phyloP scores from a whole-genome alignment of 2,797 vertebrate species.

The Botia kubotai region DNA sequence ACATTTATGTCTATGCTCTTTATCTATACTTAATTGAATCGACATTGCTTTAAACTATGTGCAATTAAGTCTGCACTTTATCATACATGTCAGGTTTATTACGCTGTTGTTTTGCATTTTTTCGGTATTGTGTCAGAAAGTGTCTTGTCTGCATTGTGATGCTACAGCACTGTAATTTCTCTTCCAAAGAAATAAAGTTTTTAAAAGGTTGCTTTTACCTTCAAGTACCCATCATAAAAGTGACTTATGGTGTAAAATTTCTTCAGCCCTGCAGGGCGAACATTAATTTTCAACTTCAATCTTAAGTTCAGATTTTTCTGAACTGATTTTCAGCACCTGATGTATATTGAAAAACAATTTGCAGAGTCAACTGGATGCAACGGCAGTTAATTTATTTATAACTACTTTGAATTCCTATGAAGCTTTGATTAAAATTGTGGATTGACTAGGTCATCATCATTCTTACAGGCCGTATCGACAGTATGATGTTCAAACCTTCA shows the following conservation, averaged over 20 bases:
- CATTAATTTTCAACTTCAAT: constrained; percentile 1
- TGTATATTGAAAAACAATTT: not conserved
- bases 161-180: not conserved
- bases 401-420: constrained; percentile 4
- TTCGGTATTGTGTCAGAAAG: not conserved
- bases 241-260: not conserved
- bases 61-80: not conserved
- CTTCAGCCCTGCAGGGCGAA: not conserved
- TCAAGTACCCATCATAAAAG: constrained; percentile 12
- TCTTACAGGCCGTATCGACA: not conserved
- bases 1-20: not conserved
- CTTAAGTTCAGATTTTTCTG: not conserved
- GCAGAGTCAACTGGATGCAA: constrained; percentile 24
- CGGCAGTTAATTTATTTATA: constrained; percentile 28
- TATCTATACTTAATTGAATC: not conserved
- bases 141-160: not conserved
- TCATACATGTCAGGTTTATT: not conserved
- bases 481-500: not conserved
- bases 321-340: not conserved
- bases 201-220: not conserved
- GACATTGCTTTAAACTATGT: not conserved
- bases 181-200: not conserved
- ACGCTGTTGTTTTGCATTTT: not conserved
- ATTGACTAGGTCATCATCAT: constrained; percentile 2
- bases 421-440: constrained; percentile 40